Evolutionary conservation across 2,113 vertebrate genomes (phyloP), one percentile per base, ranked within the genome.

Genomic region (Barnardius zonarius): DNA sequence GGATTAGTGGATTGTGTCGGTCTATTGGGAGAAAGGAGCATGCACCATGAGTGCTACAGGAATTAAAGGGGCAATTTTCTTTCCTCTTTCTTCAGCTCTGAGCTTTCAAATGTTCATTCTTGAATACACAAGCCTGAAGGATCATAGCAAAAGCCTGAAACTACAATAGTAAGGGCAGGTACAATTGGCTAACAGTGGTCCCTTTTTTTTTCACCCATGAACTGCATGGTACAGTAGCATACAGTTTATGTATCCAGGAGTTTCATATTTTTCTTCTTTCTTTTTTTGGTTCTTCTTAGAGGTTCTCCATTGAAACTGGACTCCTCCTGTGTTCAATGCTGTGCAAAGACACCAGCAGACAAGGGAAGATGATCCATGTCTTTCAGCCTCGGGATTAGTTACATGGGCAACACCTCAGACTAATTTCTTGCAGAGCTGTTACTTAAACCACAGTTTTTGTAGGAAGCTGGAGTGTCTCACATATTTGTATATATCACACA

Each of bases 1-100:
- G 51, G 17, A 33, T 59, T 64, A 70, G 11, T 13, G 33, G 31
- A 10, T 31, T 61, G 5, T 44, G 17, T 31, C 0, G 0, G 1
- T 20, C 67, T 66, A 44, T 4, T 46, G 24, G 49, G 33, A 66
- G 28, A 27, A 16, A 52, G 13, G 7, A 59, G 8, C 8, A 12
- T n/a, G 10, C n/a, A 33, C 23, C 31, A 17, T 12, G 41, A 49
- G 10, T 11, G 8, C n/a, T 52, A 25, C 7, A 20, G 52, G 3
- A 27, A 12, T 17, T 46, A 33, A 43, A 46, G 20, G 17, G 2
- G 22, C 7, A 30, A 46, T 46, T 88, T 72, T n/a, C 30, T 25
- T 72, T 46, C 28, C 9, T 10, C 8, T 83, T 78, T 61, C 66
- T 61, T 25, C 59, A 52, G 14, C 20, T 52, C 28, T 16, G 37